Conservation (phyloP, 2,113 vertebrate genomes). For the Epinephelus cyanopodus region DNA sequence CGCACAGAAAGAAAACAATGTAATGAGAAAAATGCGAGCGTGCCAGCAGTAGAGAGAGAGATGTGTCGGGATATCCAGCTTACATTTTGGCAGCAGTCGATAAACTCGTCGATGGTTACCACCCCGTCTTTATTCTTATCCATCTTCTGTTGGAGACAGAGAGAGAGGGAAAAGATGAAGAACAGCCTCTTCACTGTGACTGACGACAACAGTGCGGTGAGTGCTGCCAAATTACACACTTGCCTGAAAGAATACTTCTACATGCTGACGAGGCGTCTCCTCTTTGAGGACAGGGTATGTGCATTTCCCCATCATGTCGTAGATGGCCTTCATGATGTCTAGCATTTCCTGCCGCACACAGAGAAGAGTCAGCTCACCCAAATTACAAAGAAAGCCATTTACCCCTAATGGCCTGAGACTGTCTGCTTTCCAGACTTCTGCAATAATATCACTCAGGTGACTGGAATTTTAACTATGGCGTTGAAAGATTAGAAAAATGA, state of each 20-base stretch:
- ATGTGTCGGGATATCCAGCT: slow-evolving; percentile 65
- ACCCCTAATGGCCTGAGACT: neutral
- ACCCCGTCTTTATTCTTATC: slow-evolving; percentile 99
- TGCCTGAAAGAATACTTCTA: slow-evolving; percentile 98
- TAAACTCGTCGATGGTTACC: slow-evolving; percentile 99
- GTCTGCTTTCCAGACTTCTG: neutral
- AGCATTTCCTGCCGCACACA: slow-evolving; percentile 91
- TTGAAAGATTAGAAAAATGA: neutral
- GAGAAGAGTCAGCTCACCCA: neutral
- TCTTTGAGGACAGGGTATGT: slow-evolving; percentile 96
- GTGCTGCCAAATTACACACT: slow-evolving; percentile 9
- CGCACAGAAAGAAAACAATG: slow-evolving; percentile 54
- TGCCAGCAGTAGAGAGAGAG: neutral
- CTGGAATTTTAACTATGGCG: neutral
- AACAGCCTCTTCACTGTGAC: neutral
- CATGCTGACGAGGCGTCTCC: slow-evolving; percentile 94
- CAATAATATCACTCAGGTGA: neutral
- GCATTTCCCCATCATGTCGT: slow-evolving; percentile 99
- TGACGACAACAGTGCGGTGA: fast-evolving
- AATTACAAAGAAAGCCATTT: neutral
- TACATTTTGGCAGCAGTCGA: slow-evolving; percentile 99
- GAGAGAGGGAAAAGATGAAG: neutral
- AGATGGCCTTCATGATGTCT: slow-evolving; percentile 99
- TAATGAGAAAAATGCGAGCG: slow-evolving; percentile 14
- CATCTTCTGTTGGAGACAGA: slow-evolving; percentile 91